These are phyloP conservation scores for Dreissena polymorpha DNA, from an alignment of 1,140 invertebrate genomes.

Conservation along the genomic window DNA sequence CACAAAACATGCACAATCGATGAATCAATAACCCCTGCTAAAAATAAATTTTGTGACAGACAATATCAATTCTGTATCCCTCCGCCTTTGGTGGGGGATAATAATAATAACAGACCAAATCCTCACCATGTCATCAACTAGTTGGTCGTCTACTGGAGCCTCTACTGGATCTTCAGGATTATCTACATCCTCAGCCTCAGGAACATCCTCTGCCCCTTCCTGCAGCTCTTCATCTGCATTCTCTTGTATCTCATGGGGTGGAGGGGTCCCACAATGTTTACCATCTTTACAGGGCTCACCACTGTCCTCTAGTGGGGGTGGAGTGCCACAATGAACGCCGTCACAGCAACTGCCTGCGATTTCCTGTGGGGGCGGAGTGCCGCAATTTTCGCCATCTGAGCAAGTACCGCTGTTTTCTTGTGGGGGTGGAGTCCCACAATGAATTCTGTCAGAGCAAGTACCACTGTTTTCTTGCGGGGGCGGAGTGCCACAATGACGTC, in stretches of 20 bases:
- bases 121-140: no score
- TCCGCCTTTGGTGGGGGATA: no score
- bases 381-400: slow-evolving; percentile 61
- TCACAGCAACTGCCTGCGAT: slow-evolving; percentile 48
- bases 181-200: not conserved
- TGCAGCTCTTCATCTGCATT: no score
- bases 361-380: slow-evolving; percentile 35
- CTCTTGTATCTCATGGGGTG: slow-evolving; percentile 22
- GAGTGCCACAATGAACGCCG: slow-evolving; percentile 54
- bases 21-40: no score
- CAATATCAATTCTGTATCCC: no score
- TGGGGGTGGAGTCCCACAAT: slow-evolving; percentile 55
- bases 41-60: no score
- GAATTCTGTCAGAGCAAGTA: slow-evolving; percentile 55
- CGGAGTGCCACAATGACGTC: slow-evolving; percentile 47
- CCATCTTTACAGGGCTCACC: slow-evolving; percentile 59
- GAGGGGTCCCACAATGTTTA: slow-evolving; percentile 53
- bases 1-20: no score
- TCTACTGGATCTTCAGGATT: not conserved
- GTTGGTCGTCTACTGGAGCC: not conserved
- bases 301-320: slow-evolving; percentile 44
- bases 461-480: slow-evolving; percentile 42
- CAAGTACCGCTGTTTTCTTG: slow-evolving; percentile 55
- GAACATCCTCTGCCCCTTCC: not conserved
- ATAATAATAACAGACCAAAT: no score